Evolutionary conservation across 2,888 invertebrate species (phyloP).

Genomic region (Dasysyrphus albostriatus): DNA sequence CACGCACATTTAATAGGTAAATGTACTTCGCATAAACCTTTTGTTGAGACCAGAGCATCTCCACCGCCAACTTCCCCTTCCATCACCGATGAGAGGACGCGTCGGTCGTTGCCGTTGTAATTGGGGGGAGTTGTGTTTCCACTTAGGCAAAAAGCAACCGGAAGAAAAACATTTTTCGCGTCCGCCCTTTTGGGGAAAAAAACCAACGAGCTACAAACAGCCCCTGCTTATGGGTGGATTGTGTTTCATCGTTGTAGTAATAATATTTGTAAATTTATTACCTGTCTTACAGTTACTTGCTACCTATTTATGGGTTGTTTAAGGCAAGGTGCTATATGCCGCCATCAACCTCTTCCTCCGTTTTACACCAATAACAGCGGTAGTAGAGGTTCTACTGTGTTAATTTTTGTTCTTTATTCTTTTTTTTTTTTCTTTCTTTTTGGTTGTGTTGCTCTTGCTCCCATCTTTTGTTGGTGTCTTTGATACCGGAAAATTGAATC

Average conservation of each 20-base stretch:
- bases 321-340: conserved; percentile 35
- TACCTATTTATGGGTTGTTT: conserved; percentile 71
- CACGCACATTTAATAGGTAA: conserved; percentile 75
- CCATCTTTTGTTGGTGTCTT: conserved; percentile 59
- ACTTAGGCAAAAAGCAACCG: conserved; percentile 42
- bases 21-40: conserved; percentile 67
- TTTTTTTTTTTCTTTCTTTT: conserved; percentile 1
- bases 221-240: conserved; percentile 9
- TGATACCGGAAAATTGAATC: conserved; percentile 74
- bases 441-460: conserved; percentile 12
- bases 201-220: conserved; percentile 11
- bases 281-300: conserved; percentile 69
- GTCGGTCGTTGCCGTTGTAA: not conserved
- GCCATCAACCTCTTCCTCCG: conserved; percentile 11
- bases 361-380: conserved; percentile 8
- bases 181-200: conserved; percentile 37
- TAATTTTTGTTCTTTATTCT: conserved; percentile 35
- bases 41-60: conserved; percentile 36
- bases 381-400: conserved; percentile 49
- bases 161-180: conserved; percentile 65
- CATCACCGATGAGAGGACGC: not conserved
- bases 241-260: conserved; percentile 61
- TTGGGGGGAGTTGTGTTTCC: conserved; percentile 11
- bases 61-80: not conserved
- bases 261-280: conserved; percentile 75